Evolutionary conservation across 2,113 vertebrate species (phyloP).

Genomic region (Calidris pygmaea): DNA sequence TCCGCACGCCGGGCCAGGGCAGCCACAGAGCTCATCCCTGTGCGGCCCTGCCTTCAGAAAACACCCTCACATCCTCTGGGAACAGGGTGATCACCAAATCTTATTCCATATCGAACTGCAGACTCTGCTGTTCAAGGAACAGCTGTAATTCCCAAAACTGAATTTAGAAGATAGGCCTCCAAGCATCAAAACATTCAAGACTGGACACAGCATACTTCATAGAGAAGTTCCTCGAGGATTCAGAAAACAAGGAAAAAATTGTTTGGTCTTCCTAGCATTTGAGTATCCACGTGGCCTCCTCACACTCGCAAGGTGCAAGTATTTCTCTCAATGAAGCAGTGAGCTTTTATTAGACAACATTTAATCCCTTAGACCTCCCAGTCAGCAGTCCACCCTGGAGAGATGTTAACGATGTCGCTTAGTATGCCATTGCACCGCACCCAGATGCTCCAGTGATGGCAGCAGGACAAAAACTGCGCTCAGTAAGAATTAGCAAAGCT

Average conservation of each 20-base stretch:
- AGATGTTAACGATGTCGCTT: accelerated
- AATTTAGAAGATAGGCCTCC: not conserved
- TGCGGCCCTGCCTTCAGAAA: not conserved
- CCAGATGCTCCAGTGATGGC: not conserved
- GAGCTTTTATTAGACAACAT: not conserved
- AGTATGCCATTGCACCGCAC: accelerated
- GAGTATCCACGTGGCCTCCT: not conserved
- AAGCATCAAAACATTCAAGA: not conserved
- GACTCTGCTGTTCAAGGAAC: not conserved
- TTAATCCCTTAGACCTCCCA: not conserved
- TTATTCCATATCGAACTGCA: not conserved
- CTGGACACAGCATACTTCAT: not conserved
- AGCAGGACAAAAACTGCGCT: not conserved
- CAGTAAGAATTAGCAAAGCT: not conserved
- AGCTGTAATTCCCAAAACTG: not conserved
- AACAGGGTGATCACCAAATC: accelerated
- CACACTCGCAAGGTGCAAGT: not conserved
- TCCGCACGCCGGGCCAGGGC: not conserved
- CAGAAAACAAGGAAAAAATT: not conserved
- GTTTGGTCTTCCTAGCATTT: not conserved
- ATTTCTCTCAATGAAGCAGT: not conserved
- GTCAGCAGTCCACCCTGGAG: not conserved
- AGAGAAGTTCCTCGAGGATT: not conserved
- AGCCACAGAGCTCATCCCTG: accelerated
- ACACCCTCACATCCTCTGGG: accelerated